These are phyloP conservation scores for Mustelus asterias DNA, from an alignment of 2,113 vertebrate genomes.

Conservation along the genomic window DNA sequence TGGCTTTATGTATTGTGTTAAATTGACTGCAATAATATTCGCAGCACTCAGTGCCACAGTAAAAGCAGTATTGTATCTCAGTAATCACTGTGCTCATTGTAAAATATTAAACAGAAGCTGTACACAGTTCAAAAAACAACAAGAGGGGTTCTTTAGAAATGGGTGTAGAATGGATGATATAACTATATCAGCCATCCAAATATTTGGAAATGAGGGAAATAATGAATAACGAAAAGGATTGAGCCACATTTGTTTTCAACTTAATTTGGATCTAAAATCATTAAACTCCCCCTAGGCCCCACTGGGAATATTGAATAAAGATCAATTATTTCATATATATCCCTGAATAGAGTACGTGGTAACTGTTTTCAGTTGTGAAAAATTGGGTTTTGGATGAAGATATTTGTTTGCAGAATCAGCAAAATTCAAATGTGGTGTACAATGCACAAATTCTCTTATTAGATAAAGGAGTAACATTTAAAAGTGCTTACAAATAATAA, in stretches of 20 bases:
- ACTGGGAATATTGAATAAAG: background rate
- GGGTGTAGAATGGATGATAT: background rate
- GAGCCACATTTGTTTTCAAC: background rate
- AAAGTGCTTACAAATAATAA: background rate
- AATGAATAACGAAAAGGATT: background rate
- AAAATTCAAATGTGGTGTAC: background rate
- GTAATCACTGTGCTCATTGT: conserved; percentile 6
- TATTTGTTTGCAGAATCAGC: background rate
- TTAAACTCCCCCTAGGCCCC: background rate
- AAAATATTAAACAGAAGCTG: conserved; percentile 12
- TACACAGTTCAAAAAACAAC: background rate
- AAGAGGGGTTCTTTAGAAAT: background rate
- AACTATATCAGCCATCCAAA: background rate
- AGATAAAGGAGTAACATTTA: background rate
- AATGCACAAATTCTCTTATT: background rate
- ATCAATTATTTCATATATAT: background rate
- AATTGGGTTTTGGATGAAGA: background rate
- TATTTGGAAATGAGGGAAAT: background rate
- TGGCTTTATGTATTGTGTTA: conserved; percentile 14
- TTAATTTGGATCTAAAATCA: background rate
- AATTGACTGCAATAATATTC: conserved; percentile 27
- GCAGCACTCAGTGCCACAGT: background rate
- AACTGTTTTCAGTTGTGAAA: background rate
- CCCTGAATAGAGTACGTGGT: background rate
- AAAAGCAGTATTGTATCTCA: background rate